Conservation (phyloP, 2,888 invertebrate species). For the Drosophila buzzatii region DNA sequence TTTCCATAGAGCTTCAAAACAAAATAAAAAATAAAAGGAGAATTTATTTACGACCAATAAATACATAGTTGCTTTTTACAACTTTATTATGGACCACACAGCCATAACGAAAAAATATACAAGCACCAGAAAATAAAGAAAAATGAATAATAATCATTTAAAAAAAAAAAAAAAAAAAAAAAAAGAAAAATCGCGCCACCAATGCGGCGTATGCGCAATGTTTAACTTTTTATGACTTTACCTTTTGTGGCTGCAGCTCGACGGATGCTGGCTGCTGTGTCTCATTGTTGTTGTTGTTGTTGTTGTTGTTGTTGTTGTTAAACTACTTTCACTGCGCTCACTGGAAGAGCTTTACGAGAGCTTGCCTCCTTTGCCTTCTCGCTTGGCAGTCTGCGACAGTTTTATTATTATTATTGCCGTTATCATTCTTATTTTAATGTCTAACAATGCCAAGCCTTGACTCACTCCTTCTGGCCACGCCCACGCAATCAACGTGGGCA, state of each 20-base stretch:
- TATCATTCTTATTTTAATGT: constrained; percentile 66
- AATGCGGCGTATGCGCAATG: constrained; percentile 60
- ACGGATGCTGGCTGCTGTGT: constrained; percentile 29
- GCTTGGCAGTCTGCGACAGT: constrained; percentile 30
- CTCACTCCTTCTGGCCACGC: constrained; percentile 3
- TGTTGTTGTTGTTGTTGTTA: constrained; percentile 9
- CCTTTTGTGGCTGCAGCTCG: constrained; percentile 40
- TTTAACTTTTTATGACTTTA: constrained; percentile 65
- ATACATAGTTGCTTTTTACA: constrained; percentile 70
- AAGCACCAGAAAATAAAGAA: neutral
- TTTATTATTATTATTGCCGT: constrained; percentile 65
- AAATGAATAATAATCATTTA: constrained; percentile 32
- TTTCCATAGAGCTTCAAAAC: constrained; percentile 33
- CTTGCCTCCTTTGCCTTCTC: constrained; percentile 4
- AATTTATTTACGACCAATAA: constrained; percentile 59
- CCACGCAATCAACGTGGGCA: constrained; percentile 56
- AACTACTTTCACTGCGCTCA: constrained; percentile 56
- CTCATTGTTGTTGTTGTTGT: constrained; percentile 7
- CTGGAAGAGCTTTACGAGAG: constrained; percentile 19
- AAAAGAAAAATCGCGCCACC: constrained; percentile 12
- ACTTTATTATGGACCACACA: constrained; percentile 59
- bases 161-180: constrained; percentile 19
- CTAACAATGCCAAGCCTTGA: constrained; percentile 35
- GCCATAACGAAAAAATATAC: constrained; percentile 3
- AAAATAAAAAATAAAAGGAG: constrained; percentile 16